Evolutionary conservation across 1,140 invertebrate species (phyloP).

Genomic region (Trichoplusia ni): DNA sequence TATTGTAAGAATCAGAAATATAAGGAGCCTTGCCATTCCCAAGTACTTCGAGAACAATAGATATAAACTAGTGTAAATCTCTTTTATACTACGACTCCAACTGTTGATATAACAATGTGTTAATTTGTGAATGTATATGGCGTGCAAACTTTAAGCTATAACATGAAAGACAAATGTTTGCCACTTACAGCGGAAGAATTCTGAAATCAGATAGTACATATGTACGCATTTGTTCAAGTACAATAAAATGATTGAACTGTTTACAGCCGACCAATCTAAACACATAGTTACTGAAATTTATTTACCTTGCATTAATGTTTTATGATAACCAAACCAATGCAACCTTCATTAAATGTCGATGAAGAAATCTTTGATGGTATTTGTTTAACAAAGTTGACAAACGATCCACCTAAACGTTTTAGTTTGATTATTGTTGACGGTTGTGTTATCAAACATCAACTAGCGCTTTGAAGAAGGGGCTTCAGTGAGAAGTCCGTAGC

Average conservation of each 20-base stretch:
- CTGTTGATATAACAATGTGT: constrained; percentile 7
- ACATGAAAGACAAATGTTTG: background rate
- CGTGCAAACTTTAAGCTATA: background rate
- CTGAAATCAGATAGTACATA: background rate
- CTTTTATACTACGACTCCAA: background rate
- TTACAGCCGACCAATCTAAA: no score
- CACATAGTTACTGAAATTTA: no score
- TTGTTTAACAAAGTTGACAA: background rate
- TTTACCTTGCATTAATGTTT: no score
- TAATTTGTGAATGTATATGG: background rate
- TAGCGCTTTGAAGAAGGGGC: no score
- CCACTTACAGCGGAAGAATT: background rate
- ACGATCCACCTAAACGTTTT: background rate
- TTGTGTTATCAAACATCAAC: background rate
- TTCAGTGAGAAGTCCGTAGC: no score
- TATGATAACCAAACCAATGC: no score
- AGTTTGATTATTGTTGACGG: background rate
- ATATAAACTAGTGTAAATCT: background rate
- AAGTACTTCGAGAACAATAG: background rate
- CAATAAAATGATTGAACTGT: no score
- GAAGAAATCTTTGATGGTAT: background rate
- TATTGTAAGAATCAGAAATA: background rate
- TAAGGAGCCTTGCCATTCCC: constrained; percentile 12
- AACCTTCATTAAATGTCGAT: no score
- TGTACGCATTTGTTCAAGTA: no score